Conservation (phyloP, 2,113 vertebrate species). For the Orientallactaga bullata region DNA sequence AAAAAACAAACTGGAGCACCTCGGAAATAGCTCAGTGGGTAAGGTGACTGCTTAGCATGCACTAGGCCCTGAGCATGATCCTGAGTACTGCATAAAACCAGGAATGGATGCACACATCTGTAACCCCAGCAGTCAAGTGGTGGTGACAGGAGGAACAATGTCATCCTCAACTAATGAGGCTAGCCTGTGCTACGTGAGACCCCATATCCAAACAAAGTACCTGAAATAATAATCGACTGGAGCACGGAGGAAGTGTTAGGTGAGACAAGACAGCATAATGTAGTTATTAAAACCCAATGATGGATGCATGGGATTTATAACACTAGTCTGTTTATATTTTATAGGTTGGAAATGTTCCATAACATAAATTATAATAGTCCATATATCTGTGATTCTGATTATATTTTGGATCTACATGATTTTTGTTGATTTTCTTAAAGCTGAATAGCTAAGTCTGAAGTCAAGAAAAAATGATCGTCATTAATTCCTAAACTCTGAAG, state of each 20-base stretch:
- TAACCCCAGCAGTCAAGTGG: no score
- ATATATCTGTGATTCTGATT: slow-evolving; percentile 15
- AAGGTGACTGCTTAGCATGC: no score
- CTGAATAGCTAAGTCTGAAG: slow-evolving; percentile 71
- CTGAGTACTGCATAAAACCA: no score
- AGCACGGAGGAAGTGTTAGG: background rate
- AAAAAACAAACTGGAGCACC: no score
- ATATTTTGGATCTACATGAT: background rate
- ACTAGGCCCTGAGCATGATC: no score
- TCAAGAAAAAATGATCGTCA: slow-evolving; percentile 67
- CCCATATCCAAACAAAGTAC: no score
- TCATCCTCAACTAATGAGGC: no score
- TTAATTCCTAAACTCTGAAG: slow-evolving; percentile 71
- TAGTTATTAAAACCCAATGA: background rate
- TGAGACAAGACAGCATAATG: slow-evolving; percentile 9
- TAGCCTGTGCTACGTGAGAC: no score
- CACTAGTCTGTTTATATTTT: background rate
- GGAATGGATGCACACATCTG: no score
- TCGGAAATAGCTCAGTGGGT: no score
- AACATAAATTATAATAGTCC: background rate
- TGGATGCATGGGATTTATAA: background rate
- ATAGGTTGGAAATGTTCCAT: background rate
- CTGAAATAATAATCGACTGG: slow-evolving; percentile 6
- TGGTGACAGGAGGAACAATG: no score
- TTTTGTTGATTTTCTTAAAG: background rate